These are phyloP conservation scores for Myopa testacea DNA, from an alignment of 2,888 invertebrate species.

Conservation along the genomic window DNA sequence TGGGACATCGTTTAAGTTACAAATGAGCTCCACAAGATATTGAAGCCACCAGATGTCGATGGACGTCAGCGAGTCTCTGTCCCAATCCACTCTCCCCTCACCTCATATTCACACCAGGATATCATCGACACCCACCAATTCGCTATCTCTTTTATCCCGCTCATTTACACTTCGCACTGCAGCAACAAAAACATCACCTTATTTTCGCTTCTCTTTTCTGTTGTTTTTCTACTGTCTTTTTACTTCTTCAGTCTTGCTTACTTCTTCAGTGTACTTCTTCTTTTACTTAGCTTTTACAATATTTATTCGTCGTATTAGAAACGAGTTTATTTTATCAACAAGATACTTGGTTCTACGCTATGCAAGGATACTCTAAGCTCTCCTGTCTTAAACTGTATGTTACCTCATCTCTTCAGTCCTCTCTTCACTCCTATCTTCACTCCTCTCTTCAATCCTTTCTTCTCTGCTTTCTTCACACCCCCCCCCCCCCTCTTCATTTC, in stretches of 20 bases:
- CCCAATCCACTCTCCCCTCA: neutral
- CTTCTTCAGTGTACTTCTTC: neutral
- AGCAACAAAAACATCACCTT: too few species aligned
- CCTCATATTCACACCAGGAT: neutral
- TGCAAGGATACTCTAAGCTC: neutral
- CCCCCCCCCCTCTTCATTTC: too few species aligned
- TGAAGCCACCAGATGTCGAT: neutral
- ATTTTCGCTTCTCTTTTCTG: neutral
- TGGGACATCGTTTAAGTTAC: conserved; percentile 23
- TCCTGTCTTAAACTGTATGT: neutral
- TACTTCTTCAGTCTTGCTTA: neutral
- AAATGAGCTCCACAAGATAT: conserved; percentile 8
- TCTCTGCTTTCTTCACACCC: too few species aligned
- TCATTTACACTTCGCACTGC: conserved; percentile 14
- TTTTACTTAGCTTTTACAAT: neutral
- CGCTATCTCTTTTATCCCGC: neutral
- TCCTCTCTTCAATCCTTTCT: neutral
- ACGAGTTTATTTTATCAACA: neutral
- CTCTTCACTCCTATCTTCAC: too few species aligned
- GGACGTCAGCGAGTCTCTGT: neutral
- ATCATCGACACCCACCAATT: neutral
- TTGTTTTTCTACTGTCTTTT: too few species aligned
- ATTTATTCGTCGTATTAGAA: conserved; percentile 1
- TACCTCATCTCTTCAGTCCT: neutral
- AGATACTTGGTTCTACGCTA: neutral